Evolutionary conservation across 2,797 vertebrate genomes (phyloP), one percentile per base, ranked within the genome.

Genomic region (Periparus ater): DNA sequence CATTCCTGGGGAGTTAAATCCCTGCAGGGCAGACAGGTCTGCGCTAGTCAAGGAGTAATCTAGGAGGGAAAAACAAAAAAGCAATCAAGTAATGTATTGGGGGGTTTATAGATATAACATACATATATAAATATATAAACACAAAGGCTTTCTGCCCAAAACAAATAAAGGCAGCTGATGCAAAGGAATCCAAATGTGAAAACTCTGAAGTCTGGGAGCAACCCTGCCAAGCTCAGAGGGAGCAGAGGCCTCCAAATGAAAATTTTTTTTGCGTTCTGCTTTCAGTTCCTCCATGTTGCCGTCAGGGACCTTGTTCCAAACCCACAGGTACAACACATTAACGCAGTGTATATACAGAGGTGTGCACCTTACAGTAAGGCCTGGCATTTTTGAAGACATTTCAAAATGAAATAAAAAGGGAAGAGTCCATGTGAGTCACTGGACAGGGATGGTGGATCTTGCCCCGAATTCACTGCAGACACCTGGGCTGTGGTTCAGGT

Each of bases 31-130:
- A 45, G 99, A 98, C 97, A 99, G 98, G 97, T 99, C 99, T 89
- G 99, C 99, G 6, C 99, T 99, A 97, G 98, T 99, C 98, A 99
- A 98, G 96, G 99, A 99, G 97, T 99, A 99, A 97, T 99, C 99
- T 99, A 17, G 45, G 76, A 65, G 40, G 97, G 95, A 77, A 71
- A 73, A 51, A 88, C 72, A 88, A 90, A 65, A 6, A 44, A 75
- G 85, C 17, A 61, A 68, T 34, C 21, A n/a, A 54, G 51, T 18
- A 12, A 47, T 72, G 75, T 17, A 70, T 1, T 18, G 4, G 14
- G 27, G 54, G 17, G 3, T 20, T 72, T 26, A 7, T 36, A 34
- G 5, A 6, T 32, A 6, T 10, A 27, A 32, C 26, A 45, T 15
- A 34, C 1, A 4, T 2, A 17, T 3, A 34, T 2, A 40, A 27